A percentile compares a stretch with the other conserved stretches of the same genome.
These are phyloP conservation scores for Armadillidium nasatum DNA, from an alignment of 1,140 invertebrate genomes.

Conservation along the genomic window DNA sequence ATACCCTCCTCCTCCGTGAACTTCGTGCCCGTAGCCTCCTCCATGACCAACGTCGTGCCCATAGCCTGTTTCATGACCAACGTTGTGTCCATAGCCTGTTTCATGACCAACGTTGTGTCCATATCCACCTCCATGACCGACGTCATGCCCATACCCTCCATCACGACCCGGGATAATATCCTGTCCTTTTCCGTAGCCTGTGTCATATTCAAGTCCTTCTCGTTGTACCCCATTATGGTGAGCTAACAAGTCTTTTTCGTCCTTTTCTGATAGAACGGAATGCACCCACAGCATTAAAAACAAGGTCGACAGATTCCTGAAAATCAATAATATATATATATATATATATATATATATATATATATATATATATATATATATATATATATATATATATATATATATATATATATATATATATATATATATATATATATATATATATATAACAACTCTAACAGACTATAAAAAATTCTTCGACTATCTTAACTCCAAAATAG, in stretches of 20 bases:
- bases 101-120: background rate
- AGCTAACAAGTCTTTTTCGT: background rate
- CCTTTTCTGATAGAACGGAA: background rate
- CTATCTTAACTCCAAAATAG: no score
- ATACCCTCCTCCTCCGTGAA: background rate
- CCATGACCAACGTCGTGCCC: background rate
- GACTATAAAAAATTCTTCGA: no score
- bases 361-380: slow-evolving; percentile 15
- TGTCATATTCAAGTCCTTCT: background rate
- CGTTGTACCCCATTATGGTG: background rate
- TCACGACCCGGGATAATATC: background rate
- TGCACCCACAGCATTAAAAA: background rate
- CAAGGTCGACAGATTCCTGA: background rate
- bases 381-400: slow-evolving; percentile 15
- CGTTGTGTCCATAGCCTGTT: background rate
- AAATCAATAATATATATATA: background rate
- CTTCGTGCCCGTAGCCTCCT: background rate
- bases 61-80: background rate
- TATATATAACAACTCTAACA: no score
- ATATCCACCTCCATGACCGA: background rate
- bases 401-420: slow-evolving; percentile 5
- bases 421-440: slow-evolving; percentile 10
- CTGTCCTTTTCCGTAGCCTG: background rate
- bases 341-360: slow-evolving; percentile 15
- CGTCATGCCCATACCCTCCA: background rate